Base-by-base conservation (phyloP, 2,113 vertebrate species). In the Calyptommatus sinebrachiatus region DNA sequence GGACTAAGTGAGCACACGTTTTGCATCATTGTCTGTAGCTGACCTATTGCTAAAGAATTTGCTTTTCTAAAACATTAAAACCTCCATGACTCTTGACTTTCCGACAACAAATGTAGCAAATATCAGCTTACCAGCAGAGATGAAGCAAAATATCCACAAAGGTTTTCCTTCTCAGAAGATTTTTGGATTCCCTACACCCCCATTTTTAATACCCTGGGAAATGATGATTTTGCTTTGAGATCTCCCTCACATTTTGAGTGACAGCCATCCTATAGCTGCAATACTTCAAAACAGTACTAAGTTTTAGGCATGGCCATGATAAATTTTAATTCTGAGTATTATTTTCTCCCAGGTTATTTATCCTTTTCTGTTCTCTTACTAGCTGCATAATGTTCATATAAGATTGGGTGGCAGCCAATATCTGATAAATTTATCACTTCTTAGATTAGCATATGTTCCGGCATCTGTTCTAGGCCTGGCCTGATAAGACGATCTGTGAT, bases 21-120 rank as follows among this genome's bases (percentile, higher is more conserved):
- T 79, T 0, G 0, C 78, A 5, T 1, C n/a, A 77, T 85, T 48
- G 48, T 84, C 45, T 65, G 57, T 28, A 76, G 78, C 74, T 85
- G 28, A 65, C 45, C 63, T 61, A 89, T 20, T 29, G 68, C 65
- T 63, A 26, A 21, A 48, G 45, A 78, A 75, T 79, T 89, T 41
- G 72, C 61, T 84, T 86, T 84, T 75, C 41, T 35, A 77, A 48
- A 65, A 77, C 41, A 82, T 81, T 78, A 76, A 50, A 83, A 48
- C 79, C 70, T 80, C 68, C 81, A 80, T 83, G 83, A 83, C 73
- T 48, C 24, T 65, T 62, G 67, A 5, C 77, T 72, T 57, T 82
- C 70, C 79, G 86, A 80, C 72, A 79, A 83, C 77, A 35, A 76
- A 85, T 4, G 31, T 65, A 69, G 74, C 24, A 53, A 83, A 82